Evolutionary conservation across 1,140 invertebrate species (phyloP).

Genomic region (Ericerus pela): DNA sequence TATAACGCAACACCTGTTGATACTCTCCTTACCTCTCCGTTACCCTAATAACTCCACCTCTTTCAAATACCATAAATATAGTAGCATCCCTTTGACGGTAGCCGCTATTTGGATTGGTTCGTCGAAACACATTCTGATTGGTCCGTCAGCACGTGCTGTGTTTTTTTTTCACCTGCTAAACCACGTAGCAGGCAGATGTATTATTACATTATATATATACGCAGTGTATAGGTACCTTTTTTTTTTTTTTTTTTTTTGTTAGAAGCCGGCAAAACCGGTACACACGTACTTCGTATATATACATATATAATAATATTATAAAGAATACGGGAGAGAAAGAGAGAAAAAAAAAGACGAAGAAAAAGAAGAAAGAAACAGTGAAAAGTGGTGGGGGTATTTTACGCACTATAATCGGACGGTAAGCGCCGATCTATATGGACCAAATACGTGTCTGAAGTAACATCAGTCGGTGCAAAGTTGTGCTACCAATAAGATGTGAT

Average conservation of each 20-base stretch:
- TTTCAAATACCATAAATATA: constrained; percentile 5
- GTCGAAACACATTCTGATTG: neutral
- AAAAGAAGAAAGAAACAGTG: too few species aligned
- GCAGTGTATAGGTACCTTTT: too few species aligned
- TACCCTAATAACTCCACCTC: constrained; percentile 2
- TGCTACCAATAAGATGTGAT: neutral
- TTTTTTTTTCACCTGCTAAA: constrained; percentile 11
- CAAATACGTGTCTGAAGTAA: neutral
- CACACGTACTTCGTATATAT: too few species aligned
- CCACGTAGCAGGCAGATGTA: constrained; percentile 4
- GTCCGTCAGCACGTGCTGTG: constrained; percentile 5
- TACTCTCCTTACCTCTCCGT: neutral
- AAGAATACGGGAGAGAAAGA: too few species aligned
- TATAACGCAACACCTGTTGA: constrained; percentile 7
- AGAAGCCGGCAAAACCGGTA: too few species aligned
- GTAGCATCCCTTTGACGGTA: constrained; percentile 10
- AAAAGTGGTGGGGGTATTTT: constrained; percentile 6
- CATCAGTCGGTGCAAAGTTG: neutral
- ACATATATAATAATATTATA: too few species aligned
- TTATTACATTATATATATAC: too few species aligned
- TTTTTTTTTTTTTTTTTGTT: too few species aligned
- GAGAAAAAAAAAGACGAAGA: too few species aligned
- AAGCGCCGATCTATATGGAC: neutral
- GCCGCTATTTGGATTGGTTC: constrained; percentile 8
- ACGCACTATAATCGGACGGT: neutral